phyloP scores from a whole-genome alignment of 2,113 vertebrate genomes.

The Lophura nycthemera region DNA sequence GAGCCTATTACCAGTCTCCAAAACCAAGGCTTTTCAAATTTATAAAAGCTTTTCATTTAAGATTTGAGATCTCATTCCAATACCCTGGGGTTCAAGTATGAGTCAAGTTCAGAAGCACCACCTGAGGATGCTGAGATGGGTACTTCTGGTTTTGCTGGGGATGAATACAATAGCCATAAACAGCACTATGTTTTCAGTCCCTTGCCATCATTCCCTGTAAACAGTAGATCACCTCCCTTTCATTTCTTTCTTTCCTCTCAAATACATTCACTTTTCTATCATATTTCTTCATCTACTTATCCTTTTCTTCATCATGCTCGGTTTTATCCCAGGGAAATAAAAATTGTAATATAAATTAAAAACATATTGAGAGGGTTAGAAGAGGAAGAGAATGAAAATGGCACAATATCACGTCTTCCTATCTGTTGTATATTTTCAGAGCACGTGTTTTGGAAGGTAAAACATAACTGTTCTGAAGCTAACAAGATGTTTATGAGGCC shows the following conservation, averaged over 20 bases:
- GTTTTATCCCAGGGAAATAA: not conserved
- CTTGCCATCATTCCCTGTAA: not conserved
- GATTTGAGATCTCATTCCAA: not conserved
- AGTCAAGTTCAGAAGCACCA: not conserved
- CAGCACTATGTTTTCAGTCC: not conserved
- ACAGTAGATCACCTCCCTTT: not conserved
- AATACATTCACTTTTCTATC: not conserved
- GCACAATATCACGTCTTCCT: not conserved
- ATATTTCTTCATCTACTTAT: not conserved
- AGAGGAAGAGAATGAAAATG: not conserved
- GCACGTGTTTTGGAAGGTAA: not conserved
- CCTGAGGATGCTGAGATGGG: not conserved
- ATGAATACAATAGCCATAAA: not conserved
- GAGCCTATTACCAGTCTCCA: not conserved
- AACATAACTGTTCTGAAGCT: not conserved
- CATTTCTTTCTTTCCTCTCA: not conserved
- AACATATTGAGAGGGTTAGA: fast-evolving
- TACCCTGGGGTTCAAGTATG: not conserved
- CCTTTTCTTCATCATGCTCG: not conserved
- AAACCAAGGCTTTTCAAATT: not conserved
- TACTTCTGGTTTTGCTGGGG: not conserved
- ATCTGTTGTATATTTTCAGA: not conserved
- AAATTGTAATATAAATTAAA: not conserved
- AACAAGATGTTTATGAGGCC: not conserved
- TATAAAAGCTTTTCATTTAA: slow-evolving; percentile 17